phyloP scores from a whole-genome alignment of 2,113 vertebrate species.

The Phalacrocorax brasilianus region DNA sequence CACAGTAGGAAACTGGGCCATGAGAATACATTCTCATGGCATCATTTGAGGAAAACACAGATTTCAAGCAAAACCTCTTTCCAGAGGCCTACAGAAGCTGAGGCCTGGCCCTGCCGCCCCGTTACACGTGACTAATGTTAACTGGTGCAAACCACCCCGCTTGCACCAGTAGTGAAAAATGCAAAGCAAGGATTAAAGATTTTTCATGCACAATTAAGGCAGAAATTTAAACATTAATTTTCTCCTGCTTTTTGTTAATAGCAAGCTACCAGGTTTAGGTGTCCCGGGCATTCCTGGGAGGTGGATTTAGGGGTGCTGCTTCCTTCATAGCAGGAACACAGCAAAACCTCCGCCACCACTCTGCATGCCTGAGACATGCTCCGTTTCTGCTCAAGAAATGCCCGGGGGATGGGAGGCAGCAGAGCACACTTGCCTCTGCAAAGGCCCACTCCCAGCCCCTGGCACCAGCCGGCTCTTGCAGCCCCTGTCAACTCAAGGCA shows the following conservation, averaged over 20 bases:
- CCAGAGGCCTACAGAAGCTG: background rate
- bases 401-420: background rate
- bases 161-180: background rate
- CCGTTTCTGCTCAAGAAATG: background rate
- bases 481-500: background rate
- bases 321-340: background rate
- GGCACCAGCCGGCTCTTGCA: background rate
- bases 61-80: background rate
- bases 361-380: background rate
- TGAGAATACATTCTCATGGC: background rate
- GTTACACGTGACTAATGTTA: background rate
- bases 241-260: background rate
- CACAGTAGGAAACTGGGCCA: fast-evolving
- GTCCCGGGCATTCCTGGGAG: background rate
- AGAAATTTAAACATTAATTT: background rate
- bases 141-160: background rate
- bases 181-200: background rate
- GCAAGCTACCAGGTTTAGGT: background rate
- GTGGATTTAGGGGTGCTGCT: background rate
- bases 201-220: background rate
- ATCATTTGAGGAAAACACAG: background rate
- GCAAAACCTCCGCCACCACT: background rate
- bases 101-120: background rate
- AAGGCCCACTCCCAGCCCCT: background rate
- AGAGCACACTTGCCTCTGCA: background rate